A percentile compares a stretch with the other conserved stretches of the same genome.
Conservation (phyloP, 2,888 invertebrate genomes). For the Germaria angustata region DNA sequence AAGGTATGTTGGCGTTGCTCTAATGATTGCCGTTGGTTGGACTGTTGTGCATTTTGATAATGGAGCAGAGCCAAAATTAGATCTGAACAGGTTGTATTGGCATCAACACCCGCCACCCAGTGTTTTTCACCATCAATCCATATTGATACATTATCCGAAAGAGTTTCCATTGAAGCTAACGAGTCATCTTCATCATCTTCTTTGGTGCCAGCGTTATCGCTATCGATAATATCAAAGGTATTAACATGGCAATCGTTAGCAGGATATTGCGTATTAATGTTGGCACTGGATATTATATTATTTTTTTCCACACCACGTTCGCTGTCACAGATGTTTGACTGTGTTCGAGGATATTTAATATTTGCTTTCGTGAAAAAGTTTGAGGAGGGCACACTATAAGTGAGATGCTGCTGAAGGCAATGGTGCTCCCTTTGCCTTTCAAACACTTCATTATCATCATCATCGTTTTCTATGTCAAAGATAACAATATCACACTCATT, state of each 20-base stretch:
- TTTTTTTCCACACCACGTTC: slow-evolving; percentile 8
- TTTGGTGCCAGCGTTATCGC: slow-evolving; percentile 47
- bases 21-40: slow-evolving; percentile 38
- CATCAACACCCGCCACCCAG: slow-evolving; percentile 89
- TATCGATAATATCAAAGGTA: slow-evolving; percentile 8
- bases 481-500: slow-evolving; percentile 58
- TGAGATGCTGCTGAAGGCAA: not conserved
- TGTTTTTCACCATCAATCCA: slow-evolving; percentile 88
- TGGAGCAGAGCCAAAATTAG: slow-evolving; percentile 86
- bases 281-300: slow-evolving; percentile 12
- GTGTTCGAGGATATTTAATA: slow-evolving; percentile 27
- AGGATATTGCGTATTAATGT: slow-evolving; percentile 30
- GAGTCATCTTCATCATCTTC: slow-evolving; percentile 71
- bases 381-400: not conserved
- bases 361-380: slow-evolving; percentile 41
- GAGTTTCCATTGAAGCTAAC: slow-evolving; percentile 72
- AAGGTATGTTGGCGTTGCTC: slow-evolving; percentile 34
- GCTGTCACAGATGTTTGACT: slow-evolving; percentile 1
- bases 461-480: slow-evolving; percentile 57
- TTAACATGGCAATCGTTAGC: slow-evolving; percentile 35
- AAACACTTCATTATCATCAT: not conserved
- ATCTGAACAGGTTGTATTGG: slow-evolving; percentile 89
- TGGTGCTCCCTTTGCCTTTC: not conserved
- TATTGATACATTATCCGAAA: slow-evolving; percentile 85
- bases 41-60: slow-evolving; percentile 78